Conservation (phyloP, 1,140 invertebrate species). For the Cydia amplana region DNA sequence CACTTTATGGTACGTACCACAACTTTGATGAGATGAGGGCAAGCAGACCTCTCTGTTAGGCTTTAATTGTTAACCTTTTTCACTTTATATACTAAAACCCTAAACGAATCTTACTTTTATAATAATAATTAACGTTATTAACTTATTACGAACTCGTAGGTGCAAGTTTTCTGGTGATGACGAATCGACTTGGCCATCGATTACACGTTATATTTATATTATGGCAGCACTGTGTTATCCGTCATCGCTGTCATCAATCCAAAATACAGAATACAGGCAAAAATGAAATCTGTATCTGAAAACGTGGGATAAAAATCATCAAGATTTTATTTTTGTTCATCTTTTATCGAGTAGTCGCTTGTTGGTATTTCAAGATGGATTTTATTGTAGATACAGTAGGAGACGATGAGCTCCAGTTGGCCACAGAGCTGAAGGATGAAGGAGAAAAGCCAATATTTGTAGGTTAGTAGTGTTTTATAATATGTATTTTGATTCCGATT, state of each 20-base stretch:
- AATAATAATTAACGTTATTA: no score
- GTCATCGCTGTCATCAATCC: conserved; percentile 10
- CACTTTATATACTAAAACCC: no score
- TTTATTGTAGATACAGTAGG: conserved; percentile 69
- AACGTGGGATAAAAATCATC: conserved; percentile 5
- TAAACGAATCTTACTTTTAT: no score
- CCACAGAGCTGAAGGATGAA: conserved; percentile 54
- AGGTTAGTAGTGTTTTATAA: conserved; percentile 56
- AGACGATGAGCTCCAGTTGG: conserved; percentile 58
- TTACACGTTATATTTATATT: background rate
- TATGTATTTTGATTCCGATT: background rate
- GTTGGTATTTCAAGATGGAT: conserved; percentile 53
- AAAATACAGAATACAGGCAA: background rate
- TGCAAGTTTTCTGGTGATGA: background rate
- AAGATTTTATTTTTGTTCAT: background rate
- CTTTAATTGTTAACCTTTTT: no score
- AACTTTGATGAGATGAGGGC: conserved; percentile 40
- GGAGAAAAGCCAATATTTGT: conserved; percentile 58
- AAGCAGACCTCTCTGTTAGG: no score
- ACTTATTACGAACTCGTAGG: no score
- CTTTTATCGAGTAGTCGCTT: background rate
- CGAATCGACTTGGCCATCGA: background rate
- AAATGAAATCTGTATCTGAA: background rate
- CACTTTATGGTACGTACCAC: conserved; percentile 39
- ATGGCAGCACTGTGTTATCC: background rate